Percentiles rank a stretch among this genome's conserved stretches.
Conservation (phyloP, 2,113 vertebrate species). For the Melospiza georgiana region DNA sequence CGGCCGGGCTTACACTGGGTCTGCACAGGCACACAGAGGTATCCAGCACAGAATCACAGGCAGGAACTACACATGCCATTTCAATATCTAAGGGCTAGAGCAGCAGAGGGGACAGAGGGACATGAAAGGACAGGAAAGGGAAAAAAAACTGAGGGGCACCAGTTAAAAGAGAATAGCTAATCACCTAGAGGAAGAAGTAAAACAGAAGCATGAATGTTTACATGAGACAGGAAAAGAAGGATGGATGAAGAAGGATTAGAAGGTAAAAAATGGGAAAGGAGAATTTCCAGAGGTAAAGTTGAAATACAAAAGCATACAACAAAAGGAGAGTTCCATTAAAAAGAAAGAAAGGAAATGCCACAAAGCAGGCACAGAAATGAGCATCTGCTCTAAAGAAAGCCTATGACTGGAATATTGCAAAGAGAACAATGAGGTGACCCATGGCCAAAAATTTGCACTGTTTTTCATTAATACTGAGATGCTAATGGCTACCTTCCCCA, state of each 20-base stretch:
- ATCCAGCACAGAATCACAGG: not conserved
- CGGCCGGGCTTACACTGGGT: not conserved
- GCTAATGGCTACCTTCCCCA: not conserved
- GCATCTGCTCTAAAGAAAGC: not conserved
- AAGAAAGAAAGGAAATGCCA: constrained; percentile 12
- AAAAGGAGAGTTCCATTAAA: constrained; percentile 16
- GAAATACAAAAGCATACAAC: constrained; percentile 13
- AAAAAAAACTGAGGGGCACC: not conserved
- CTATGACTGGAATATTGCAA: not conserved
- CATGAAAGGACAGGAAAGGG: constrained; percentile 18
- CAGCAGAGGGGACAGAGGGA: not conserved
- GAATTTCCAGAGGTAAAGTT: not conserved
- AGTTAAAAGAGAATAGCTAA: constrained; percentile 40
- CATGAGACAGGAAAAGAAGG: not conserved
- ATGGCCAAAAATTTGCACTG: not conserved
- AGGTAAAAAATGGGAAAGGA: constrained; percentile 6
- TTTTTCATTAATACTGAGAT: constrained; percentile 4
- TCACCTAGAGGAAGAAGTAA: not conserved
- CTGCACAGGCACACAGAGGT: not conserved
- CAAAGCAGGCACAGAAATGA: not conserved
- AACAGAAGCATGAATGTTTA: constrained; percentile 32
- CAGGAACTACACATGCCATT: constrained; percentile 31
- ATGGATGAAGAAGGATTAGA: constrained; percentile 6
- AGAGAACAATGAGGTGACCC: not conserved
- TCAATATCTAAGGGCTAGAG: constrained; percentile 31